These are phyloP conservation scores for Crotalus adamanteus DNA, from an alignment of 2,797 vertebrate species.

Conservation along the genomic window DNA sequence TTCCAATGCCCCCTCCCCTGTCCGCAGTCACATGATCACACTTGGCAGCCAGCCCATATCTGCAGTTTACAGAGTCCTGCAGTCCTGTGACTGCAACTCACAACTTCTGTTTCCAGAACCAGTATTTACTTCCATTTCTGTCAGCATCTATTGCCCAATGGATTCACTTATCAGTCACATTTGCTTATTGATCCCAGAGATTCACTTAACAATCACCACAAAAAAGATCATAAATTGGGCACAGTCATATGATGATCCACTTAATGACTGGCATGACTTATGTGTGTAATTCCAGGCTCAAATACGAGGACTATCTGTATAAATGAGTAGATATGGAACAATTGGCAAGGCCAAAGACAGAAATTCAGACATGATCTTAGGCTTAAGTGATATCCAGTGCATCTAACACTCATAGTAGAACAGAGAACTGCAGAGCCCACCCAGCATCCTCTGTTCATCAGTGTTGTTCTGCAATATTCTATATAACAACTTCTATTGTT, in stretches of 20 bases:
- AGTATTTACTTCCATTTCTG: not conserved
- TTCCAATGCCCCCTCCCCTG: not conserved
- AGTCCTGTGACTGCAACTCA: not conserved
- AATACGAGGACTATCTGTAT: not conserved
- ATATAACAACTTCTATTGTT: not conserved
- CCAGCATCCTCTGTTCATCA: not conserved
- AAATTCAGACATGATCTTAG: not conserved
- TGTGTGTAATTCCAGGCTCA: not conserved
- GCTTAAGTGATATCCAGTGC: not conserved
- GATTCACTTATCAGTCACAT: not conserved
- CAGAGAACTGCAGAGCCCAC: not conserved
- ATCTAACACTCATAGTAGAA: not conserved
- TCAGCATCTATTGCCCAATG: not conserved
- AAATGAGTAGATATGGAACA: not conserved
- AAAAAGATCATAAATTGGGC: not conserved
- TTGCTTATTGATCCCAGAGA: not conserved
- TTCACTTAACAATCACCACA: not conserved
- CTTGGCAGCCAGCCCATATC: not conserved
- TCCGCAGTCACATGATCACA: not conserved
- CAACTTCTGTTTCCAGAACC: not conserved
- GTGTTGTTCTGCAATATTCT: not conserved
- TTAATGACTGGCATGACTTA: not conserved
- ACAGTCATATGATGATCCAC: not conserved
- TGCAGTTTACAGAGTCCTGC: not conserved
- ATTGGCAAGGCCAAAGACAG: not conserved